These are phyloP conservation scores for Hippocampus mohnikei DNA, from an alignment of 2,113 vertebrate species.

Conservation along the genomic window DNA sequence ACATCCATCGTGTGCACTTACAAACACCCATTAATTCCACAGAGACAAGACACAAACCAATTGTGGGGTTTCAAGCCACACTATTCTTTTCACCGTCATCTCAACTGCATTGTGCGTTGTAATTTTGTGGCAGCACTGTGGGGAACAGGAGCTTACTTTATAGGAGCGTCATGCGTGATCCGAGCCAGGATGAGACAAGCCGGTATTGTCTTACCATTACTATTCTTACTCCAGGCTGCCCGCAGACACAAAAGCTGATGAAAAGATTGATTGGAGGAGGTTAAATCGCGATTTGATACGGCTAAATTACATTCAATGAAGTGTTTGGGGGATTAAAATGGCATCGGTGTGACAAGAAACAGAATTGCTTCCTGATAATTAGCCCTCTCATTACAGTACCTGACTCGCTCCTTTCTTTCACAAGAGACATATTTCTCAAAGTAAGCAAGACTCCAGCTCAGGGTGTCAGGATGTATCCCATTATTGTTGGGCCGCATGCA, in stretches of 20 bases:
- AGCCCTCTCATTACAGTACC: conserved; percentile 21
- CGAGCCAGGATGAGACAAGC: conserved; percentile 60
- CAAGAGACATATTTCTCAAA: conserved; percentile 25
- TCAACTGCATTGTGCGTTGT: neutral
- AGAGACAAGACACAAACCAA: neutral
- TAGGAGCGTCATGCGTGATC: conserved; percentile 32
- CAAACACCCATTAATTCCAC: conserved; percentile 15
- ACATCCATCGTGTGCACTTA: conserved; percentile 6
- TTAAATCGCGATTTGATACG: conserved; percentile 65
- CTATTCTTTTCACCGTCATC: neutral
- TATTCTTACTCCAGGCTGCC: conserved; percentile 56
- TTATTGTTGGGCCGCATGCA: conserved; percentile 63
- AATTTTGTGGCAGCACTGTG: conserved; percentile 10
- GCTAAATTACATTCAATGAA: conserved; percentile 52
- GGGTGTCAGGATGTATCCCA: conserved; percentile 62
- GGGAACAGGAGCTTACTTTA: conserved; percentile 20
- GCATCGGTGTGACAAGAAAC: conserved; percentile 49
- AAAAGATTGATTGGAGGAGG: conserved; percentile 65
- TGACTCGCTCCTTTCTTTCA: conserved; percentile 16
- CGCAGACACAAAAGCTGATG: conserved; percentile 57
- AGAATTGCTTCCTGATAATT: conserved; percentile 41
- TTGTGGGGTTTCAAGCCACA: neutral
- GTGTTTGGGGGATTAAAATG: conserved; percentile 50
- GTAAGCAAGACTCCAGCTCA: conserved; percentile 45
- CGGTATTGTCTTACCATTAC: conserved; percentile 71